Evolutionary conservation across 2,797 vertebrate genomes (phyloP).

Genomic region (Myotis pilosus): DNA sequence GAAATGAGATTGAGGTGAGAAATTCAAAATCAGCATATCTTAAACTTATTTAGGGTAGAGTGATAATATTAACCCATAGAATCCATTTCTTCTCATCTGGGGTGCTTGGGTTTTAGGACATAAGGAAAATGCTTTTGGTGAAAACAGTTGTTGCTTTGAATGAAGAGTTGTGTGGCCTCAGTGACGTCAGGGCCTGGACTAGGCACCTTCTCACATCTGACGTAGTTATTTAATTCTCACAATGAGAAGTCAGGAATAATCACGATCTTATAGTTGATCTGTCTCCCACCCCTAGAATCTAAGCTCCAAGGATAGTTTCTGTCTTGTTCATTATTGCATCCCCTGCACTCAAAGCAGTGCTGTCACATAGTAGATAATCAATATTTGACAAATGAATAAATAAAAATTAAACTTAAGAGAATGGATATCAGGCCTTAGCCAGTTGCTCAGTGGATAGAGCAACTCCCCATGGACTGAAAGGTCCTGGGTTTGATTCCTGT

Average conservation of each 20-base stretch:
- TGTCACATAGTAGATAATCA: neutral
- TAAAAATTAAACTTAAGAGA: slow-evolving; percentile 29
- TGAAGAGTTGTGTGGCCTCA: neutral
- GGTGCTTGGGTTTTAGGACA: neutral
- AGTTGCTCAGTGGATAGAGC: too few relatives aligned
- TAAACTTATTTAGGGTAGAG: neutral
- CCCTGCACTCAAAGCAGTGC: neutral
- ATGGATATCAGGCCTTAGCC: neutral
- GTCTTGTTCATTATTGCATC: neutral
- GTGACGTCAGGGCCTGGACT: neutral
- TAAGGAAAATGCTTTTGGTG: neutral
- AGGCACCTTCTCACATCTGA: neutral
- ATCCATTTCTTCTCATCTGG: neutral
- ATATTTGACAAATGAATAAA: neutral
- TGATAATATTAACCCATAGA: neutral
- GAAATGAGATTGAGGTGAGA: slow-evolving; percentile 46
- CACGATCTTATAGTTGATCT: neutral
- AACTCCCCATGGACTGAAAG: too few relatives aligned
- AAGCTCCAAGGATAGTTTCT: neutral
- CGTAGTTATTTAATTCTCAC: neutral
- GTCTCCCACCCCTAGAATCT: neutral
- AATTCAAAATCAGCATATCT: slow-evolving; percentile 5
- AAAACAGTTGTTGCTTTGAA: neutral
- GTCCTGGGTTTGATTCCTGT: too few relatives aligned
- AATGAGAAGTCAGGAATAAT: neutral